phyloP scores from a whole-genome alignment of 2,113 vertebrate genomes.

The Brienomyrus longianalis region DNA sequence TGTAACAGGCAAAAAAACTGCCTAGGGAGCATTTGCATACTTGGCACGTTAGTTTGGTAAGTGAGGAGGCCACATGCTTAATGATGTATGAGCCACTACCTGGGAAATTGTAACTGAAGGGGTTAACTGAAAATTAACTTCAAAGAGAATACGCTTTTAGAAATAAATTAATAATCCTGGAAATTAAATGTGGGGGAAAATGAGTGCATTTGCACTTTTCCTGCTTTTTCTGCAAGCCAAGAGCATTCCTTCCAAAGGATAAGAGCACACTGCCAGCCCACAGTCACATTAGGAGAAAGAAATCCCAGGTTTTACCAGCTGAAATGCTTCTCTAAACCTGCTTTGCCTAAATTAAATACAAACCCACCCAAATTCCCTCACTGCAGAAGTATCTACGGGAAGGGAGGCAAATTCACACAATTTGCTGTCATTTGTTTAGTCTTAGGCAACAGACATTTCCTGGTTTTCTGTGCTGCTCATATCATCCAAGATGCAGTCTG shows the following conservation, averaged over 20 bases:
- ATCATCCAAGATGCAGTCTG: neutral
- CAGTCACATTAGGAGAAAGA: constrained; percentile 3
- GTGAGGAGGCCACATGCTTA: neutral
- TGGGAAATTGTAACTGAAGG: neutral
- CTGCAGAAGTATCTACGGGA: neutral
- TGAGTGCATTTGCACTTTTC: constrained; percentile 12
- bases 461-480: neutral
- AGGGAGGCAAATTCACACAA: neutral
- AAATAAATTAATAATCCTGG: neutral
- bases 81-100: neutral
- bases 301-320: neutral
- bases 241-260: constrained; percentile 16
- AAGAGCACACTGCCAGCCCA: neutral
- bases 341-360: neutral
- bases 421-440: constrained; percentile 28
- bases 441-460: constrained; percentile 25
- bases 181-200: neutral
- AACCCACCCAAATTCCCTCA: neutral
- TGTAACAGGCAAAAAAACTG: neutral
- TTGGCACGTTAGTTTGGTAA: neutral
- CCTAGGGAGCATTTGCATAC: neutral
- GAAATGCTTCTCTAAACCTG: neutral
- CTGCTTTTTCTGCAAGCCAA: constrained; percentile 1
- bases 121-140: neutral
- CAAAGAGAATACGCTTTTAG: neutral